Evolutionary conservation across 2,797 vertebrate genomes (phyloP), one percentile per base, ranked within the genome.

Genomic region (Sebastes elongatus): DNA sequence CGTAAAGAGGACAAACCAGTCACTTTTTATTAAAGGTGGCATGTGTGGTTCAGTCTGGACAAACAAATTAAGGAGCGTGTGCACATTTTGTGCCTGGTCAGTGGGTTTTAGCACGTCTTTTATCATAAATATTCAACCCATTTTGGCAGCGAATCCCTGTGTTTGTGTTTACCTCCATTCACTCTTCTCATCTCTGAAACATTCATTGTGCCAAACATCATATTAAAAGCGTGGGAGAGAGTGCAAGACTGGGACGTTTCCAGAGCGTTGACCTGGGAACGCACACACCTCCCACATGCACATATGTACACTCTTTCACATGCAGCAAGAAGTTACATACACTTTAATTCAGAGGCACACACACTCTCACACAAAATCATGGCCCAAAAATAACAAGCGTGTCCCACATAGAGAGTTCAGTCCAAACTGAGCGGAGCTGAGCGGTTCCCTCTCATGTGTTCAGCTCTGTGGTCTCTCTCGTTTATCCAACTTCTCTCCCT

Each of bases 311-410:
- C 32, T 32, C 13, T 25, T 69, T 55, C 64, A 63, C 25, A 7
- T n/a, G 23, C 61, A 18, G 18, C 11, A 57, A 46, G 16, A 57
- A 69, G 7, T 27, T 16, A 10, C 52, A 46, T 61, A 23, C 2
- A 11, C 22, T 60, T 66, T 56, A 46, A 60, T 64, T 46, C 33
- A 38, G 35, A 38, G 35, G 35, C 35, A 38, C 35, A 38, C 35
- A 38, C 35, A 38, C 35, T 38, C 35, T 38, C 35, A 38, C 35
- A 38, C 35, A 23, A 35, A 83, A 42, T 63, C 49, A 7, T 1
- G 70, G 55, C 81, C 85, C 83, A 81, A 83, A 90, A 84, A 87
- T 85, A 90, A 87, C 86, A 82, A 70, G 59, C 4, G 28, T 85
- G 88, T 81, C 86, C 86, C 84, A 88, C 80, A 88, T 87, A 78